Base-by-base conservation (phyloP, 1,140 invertebrate genomes). In the Zaprionus gabonicus region DNA sequence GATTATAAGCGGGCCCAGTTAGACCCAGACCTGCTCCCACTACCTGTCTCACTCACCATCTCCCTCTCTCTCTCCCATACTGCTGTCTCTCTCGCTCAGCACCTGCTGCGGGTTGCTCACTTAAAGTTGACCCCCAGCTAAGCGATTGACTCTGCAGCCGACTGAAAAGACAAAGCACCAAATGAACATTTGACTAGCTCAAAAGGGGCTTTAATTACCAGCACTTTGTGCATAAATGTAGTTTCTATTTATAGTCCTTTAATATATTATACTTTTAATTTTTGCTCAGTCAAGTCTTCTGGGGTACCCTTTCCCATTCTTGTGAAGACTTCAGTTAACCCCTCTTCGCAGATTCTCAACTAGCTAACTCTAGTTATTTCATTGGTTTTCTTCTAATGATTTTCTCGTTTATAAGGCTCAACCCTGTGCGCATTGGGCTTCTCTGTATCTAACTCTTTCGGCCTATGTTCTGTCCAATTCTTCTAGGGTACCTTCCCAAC, bases 1-100 rank as follows among this genome's bases (percentile, higher is more conserved):
- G 76, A 75, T 78, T 78, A 78, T 70, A 57, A 68, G 38, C 64
- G 25, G 34, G 41, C 66, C 66, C 49, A 51, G 46, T 51, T 34
- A 36, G 41, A 49, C 65, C 36, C 12, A 9, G 17, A 13, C 60
- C 15, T 13, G 27, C 13, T 25, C 12, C 17, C 27, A 34, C 63
- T 17, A 36, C 20, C 63, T 36, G 6, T 41, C n/a, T 41, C 15
- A 3, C 4, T n/a, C 9, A 7, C 27, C n/a, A 5, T 28, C 10
- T 23, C 28, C 1, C 20, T 20, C 20, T 20, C 20, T 20, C 20
- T 20, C 20, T 20, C 20, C 20, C 20, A 20, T 1, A 20, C 20
- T 31, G 28, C 28, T 31, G 28, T 31, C 20, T 23, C 25, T 20
- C 56, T 6, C 57, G 1, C 59, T 10, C 57, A 12, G 15, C 67